Percentiles rank a stretch among this genome's conserved stretches.
Evolutionary conservation across 1,140 invertebrate species (phyloP).

Genomic region (Papilio xuthus): DNA sequence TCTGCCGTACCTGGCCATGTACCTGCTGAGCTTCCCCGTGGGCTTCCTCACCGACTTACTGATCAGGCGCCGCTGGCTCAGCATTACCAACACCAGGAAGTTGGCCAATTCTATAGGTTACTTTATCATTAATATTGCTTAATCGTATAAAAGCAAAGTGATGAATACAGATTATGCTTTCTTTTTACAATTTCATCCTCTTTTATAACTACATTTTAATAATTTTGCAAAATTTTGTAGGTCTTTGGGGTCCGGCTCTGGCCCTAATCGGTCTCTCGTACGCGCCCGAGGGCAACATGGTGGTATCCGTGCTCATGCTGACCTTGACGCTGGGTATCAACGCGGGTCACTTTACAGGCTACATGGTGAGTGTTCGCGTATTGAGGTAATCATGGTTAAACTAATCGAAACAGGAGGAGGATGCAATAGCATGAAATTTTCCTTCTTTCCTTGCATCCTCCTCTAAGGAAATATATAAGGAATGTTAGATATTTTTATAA

Average conservation of each 20-base stretch:
- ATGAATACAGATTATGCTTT: too few relatives aligned
- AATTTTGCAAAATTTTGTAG: conserved; percentile 66
- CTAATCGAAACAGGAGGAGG: neutral
- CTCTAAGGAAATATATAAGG: too few relatives aligned
- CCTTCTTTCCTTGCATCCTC: too few relatives aligned
- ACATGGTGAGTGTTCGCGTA: conserved; percentile 58
- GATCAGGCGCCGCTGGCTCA: conserved; percentile 78
- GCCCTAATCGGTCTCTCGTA: conserved; percentile 82
- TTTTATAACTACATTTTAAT: too few relatives aligned
- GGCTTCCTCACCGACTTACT: conserved; percentile 84
- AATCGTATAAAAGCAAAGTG: neutral
- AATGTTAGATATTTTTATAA: too few relatives aligned
- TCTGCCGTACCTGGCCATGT: conserved; percentile 79
- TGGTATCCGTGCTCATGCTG: conserved; percentile 79
- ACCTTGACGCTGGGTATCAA: conserved; percentile 85
- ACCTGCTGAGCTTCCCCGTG: conserved; percentile 84
- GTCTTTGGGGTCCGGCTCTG: conserved; percentile 80
- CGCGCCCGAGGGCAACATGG: conserved; percentile 67
- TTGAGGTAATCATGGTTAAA: neutral
- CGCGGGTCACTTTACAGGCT: conserved; percentile 86
- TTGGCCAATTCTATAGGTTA: conserved; percentile 79
- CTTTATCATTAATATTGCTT: neutral
- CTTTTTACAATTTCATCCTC: too few relatives aligned
- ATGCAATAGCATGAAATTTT: neutral
- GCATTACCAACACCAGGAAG: conserved; percentile 82